Evolutionary conservation across 2,113 vertebrate genomes (phyloP).

Genomic region (Plectropomus leopardus): DNA sequence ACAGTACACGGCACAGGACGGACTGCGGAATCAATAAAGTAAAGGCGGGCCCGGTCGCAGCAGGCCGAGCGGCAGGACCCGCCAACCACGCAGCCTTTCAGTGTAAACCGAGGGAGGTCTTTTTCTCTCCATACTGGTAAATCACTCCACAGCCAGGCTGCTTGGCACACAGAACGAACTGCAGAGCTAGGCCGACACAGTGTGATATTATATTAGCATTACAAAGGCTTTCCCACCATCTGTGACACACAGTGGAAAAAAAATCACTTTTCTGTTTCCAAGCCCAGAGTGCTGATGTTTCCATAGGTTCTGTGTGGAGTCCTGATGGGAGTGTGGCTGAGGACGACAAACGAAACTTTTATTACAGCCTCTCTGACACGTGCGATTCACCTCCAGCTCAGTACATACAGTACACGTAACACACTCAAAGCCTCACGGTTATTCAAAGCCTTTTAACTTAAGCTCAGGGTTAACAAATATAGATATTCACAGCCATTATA

Average conservation of each 20-base stretch:
- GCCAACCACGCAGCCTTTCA: constrained; percentile 79
- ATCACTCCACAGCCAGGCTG: constrained; percentile 82
- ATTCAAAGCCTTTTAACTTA: constrained; percentile 47
- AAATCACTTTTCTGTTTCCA: constrained; percentile 79
- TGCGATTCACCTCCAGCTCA: constrained; percentile 52
- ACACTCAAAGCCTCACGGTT: constrained; percentile 21
- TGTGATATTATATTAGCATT: constrained; percentile 89
- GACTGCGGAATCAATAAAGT: constrained; percentile 78
- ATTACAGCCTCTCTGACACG: constrained; percentile 52
- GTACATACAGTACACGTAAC: constrained; percentile 2
- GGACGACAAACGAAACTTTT: constrained; percentile 69
- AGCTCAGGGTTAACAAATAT: constrained; percentile 40
- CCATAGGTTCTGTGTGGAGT: constrained; percentile 76
- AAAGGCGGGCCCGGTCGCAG: constrained; percentile 73
- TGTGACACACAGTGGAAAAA: constrained; percentile 79
- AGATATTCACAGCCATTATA: constrained; percentile 17
- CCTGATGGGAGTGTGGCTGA: constrained; percentile 62
- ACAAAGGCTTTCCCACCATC: constrained; percentile 87
- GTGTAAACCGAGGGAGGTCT: constrained; percentile 80
- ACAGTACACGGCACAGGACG: constrained; percentile 66
- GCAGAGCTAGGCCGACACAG: constrained; percentile 82
- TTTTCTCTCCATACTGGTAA: constrained; percentile 83
- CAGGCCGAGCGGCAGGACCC: constrained; percentile 74
- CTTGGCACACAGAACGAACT: constrained; percentile 76
- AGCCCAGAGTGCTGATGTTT: constrained; percentile 78